These are phyloP conservation scores for Laupala kohalensis DNA, from an alignment of 1,140 invertebrate species.

Conservation along the genomic window DNA sequence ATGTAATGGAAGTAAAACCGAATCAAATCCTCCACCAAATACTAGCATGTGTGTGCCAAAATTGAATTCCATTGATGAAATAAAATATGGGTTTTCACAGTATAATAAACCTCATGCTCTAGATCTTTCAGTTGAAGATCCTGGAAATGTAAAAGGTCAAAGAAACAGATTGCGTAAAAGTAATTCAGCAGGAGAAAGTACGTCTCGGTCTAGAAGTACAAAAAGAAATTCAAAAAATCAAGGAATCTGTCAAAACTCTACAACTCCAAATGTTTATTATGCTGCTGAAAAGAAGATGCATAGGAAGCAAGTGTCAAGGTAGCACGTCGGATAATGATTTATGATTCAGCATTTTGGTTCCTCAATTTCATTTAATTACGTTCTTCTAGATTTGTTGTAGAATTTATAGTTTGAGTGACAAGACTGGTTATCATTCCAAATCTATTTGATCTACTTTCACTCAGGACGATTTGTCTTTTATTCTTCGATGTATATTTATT, in stretches of 20 bases:
- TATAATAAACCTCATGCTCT: not conserved
- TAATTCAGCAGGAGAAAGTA: not conserved
- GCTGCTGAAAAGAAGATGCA: not conserved
- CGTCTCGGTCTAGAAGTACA: not conserved
- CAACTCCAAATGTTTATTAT: not conserved
- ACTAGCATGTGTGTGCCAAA: not conserved
- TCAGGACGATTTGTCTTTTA: not conserved
- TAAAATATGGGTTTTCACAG: not conserved
- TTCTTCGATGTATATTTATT: not conserved
- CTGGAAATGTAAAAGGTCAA: not conserved
- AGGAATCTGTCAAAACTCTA: not conserved
- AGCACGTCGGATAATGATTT: not conserved
- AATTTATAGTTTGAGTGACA: not conserved
- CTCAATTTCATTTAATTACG: not conserved
- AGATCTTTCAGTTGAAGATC: not conserved
- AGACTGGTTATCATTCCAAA: not conserved
- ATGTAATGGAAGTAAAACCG: not conserved
- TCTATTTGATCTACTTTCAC: not conserved
- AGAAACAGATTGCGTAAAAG: not conserved
- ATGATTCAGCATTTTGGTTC: not conserved
- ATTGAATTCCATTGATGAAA: not conserved
- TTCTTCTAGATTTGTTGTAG: not conserved
- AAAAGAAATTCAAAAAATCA: not conserved
- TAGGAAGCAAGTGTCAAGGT: not conserved
- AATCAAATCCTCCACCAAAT: not conserved